phyloP scores from a whole-genome alignment of 2,888 invertebrate species.

The Dichetophora obliterata region DNA sequence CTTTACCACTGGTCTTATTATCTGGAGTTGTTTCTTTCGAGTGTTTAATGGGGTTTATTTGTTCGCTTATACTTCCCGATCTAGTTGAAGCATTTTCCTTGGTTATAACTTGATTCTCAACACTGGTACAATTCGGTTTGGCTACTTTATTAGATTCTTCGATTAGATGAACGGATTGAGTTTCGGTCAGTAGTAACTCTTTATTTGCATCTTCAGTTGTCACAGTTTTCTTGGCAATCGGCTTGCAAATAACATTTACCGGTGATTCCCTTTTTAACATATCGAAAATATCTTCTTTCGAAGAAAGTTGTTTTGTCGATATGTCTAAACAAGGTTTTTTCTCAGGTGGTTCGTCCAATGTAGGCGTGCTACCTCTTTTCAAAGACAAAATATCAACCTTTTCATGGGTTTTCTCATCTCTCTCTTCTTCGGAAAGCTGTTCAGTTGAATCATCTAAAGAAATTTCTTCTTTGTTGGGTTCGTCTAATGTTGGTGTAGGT shows the following conservation, averaged over 20 bases:
- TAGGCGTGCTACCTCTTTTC: constrained; percentile 8
- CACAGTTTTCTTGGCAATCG: not conserved
- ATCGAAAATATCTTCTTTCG: constrained; percentile 24
- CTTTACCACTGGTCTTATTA: not conserved
- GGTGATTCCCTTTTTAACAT: constrained; percentile 19
- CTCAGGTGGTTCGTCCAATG: constrained; percentile 18
- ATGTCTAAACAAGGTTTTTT: constrained; percentile 17
- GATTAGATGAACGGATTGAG: not conserved
- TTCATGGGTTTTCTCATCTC: not conserved
- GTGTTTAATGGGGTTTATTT: not conserved
- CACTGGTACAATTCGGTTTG: not conserved
- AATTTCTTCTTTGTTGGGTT: constrained; percentile 19
- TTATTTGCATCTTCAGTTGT: not conserved
- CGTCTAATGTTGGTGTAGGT: constrained; percentile 37
- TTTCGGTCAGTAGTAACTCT: not conserved
- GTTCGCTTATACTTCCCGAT: not conserved
- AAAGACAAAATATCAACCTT: not conserved
- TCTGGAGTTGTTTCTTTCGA: not conserved
- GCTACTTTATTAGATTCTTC: not conserved
- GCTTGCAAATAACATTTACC: not conserved
- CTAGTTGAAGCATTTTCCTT: not conserved
- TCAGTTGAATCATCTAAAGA: not conserved
- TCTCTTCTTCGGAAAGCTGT: not conserved
- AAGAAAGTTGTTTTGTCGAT: not conserved
- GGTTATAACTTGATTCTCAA: not conserved